These are phyloP conservation scores for Himalopsyche anomala DNA, from an alignment of 2,888 invertebrate genomes.

Conservation along the genomic window DNA sequence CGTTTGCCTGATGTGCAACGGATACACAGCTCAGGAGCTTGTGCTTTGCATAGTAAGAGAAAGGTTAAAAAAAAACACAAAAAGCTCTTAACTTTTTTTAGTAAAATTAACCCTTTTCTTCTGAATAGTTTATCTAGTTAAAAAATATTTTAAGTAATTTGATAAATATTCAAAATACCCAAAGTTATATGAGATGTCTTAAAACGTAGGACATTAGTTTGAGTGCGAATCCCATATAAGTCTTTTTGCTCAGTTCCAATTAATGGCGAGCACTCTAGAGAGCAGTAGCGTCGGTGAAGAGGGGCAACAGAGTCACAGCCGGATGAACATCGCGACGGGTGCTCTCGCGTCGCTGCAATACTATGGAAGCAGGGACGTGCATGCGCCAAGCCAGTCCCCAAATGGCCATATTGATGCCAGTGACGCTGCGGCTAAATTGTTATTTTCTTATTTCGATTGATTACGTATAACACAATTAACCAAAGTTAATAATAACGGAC, in stretches of 20 bases:
- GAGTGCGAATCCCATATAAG: slow-evolving; percentile 33
- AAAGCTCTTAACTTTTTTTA: no score
- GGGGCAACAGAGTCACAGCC: slow-evolving; percentile 28
- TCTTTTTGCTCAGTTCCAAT: slow-evolving; percentile 37
- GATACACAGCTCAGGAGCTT: no score
- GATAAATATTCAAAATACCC: no score
- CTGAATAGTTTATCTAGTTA: no score
- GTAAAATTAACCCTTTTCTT: no score
- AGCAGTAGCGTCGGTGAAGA: slow-evolving; percentile 13
- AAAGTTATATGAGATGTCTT: neutral
- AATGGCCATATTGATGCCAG: neutral
- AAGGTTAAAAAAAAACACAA: no score
- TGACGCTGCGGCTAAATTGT: neutral
- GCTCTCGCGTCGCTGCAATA: slow-evolving; percentile 19
- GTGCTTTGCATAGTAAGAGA: no score
- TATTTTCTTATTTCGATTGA: no score
- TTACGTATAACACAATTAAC: no score
- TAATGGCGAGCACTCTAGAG: slow-evolving; percentile 29
- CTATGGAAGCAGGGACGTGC: slow-evolving; percentile 17
- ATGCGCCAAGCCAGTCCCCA: neutral
- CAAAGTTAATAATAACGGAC: no score
- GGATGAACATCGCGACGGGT: slow-evolving; percentile 27
- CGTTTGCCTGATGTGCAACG: no score
- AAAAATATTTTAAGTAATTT: no score
- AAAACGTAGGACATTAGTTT: neutral